Conservation (phyloP, 1,140 invertebrate genomes). For the Lucilia cuprina region DNA sequence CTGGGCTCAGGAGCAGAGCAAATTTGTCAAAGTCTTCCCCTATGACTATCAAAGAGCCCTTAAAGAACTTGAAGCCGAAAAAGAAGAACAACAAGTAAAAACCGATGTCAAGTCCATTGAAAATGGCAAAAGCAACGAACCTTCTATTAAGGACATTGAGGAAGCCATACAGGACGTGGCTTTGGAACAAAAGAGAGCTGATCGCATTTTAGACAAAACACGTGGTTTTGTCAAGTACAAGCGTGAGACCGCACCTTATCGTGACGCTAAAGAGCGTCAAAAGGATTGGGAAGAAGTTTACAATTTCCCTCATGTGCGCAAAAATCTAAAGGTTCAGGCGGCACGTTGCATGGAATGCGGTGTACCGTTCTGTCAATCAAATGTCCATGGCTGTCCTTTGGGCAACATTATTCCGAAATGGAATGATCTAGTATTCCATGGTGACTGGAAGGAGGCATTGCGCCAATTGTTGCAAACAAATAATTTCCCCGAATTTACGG, state of each 20-base stretch:
- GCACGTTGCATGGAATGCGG: conserved; percentile 99
- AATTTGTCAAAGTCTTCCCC: conserved; percentile 97
- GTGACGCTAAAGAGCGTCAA: conserved; percentile 80
- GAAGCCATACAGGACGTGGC: conserved; percentile 80
- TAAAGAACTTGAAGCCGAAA: conserved; percentile 74
- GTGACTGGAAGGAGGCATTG: conserved; percentile 97
- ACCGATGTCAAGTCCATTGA: conserved; percentile 63
- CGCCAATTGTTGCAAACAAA: conserved; percentile 96
- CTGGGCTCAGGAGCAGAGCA: conserved; percentile 80
- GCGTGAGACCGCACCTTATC: conserved; percentile 84
- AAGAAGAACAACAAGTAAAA: conserved; percentile 63
- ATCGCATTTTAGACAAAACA: conserved; percentile 88
- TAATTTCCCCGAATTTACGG: conserved; percentile 99
- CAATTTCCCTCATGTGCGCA: conserved; percentile 83
- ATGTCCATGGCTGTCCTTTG: conserved; percentile 91
- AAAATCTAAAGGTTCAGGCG: conserved; percentile 89
- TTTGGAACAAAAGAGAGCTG: conserved; percentile 80
- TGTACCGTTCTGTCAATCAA: conserved; percentile 97
- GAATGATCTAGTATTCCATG: conserved; percentile 95
- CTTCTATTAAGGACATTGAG: conserved; percentile 83
- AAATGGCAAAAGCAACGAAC: conserved; percentile 63
- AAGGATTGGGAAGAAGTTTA: conserved; percentile 98
- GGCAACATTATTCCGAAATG: conserved; percentile 99
- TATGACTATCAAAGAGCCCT: conserved; percentile 95
- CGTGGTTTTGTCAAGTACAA: conserved; percentile 96